Conservation (phyloP, 2,113 vertebrate species). For the Phylloscopus trochiloides region DNA sequence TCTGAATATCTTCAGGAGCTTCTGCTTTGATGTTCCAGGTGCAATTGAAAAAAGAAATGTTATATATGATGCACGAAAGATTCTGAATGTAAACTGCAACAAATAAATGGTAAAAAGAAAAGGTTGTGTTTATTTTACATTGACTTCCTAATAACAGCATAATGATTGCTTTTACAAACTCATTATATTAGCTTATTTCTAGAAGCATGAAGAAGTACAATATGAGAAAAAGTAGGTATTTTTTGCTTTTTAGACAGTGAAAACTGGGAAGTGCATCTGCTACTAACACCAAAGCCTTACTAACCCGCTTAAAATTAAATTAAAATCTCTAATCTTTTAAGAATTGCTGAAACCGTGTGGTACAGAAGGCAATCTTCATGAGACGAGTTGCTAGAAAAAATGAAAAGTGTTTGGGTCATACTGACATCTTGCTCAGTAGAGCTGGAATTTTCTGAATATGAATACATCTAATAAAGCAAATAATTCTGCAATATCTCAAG, state of each 20-base stretch:
- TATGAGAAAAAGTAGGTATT: background rate
- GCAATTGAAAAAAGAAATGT: constrained; percentile 52
- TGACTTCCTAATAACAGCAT: background rate
- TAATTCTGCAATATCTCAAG: background rate
- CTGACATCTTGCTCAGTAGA: background rate
- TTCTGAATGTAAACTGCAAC: constrained; percentile 57
- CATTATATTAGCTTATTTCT: background rate
- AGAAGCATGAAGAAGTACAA: background rate
- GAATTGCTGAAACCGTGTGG: background rate
- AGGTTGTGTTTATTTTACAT: background rate
- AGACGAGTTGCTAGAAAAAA: background rate
- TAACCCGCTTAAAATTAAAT: background rate
- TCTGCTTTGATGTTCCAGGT: constrained; percentile 49
- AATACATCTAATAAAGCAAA: background rate
- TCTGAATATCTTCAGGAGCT: constrained; percentile 23
- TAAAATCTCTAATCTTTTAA: background rate
- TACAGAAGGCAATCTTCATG: background rate
- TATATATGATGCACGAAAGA: constrained; percentile 59
- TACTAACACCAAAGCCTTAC: background rate
- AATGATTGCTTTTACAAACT: background rate
- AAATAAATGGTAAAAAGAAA: background rate
- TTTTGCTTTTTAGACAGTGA: background rate
- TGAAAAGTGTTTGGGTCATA: background rate
- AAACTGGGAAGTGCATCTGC: background rate
- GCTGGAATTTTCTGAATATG: background rate